Conservation (phyloP, 1,140 invertebrate species). For the Muscidifurax raptorellus region DNA sequence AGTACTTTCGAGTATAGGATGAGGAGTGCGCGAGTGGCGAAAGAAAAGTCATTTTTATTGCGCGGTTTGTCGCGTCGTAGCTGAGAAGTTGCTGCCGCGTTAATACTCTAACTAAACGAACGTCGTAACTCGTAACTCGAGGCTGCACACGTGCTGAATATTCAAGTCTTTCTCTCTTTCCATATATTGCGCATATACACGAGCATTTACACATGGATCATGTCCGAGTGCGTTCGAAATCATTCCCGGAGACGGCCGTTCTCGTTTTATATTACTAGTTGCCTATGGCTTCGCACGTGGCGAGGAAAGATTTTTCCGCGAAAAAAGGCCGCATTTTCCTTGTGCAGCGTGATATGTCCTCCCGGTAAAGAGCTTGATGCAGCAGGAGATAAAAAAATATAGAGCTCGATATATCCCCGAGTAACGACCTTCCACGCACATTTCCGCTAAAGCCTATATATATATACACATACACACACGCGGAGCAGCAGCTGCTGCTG, state of each 20-base stretch:
- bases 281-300: neutral
- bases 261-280: neutral
- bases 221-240: neutral
- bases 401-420: neutral
- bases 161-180: neutral
- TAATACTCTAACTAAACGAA: slow-evolving; percentile 8
- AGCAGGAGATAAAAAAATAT: neutral
- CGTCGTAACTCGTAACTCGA: neutral
- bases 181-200: too few species aligned
- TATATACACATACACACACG: too few species aligned
- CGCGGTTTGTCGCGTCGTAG: neutral
- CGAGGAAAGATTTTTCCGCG: neutral
- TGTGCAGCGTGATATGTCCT: too few species aligned
- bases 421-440: neutral
- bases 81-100: too few species aligned
- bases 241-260: neutral
- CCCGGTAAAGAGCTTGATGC: too few species aligned
- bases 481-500: neutral
- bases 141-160: neutral
- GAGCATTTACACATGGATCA: neutral
- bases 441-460: neutral
- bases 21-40: too few species aligned
- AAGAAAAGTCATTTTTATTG: slow-evolving; percentile 16
- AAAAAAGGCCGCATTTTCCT: too few species aligned
- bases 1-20: neutral